A percentile compares a stretch with the other conserved stretches of the same genome.
These are phyloP conservation scores for Heliconius himera DNA, from an alignment of 1,140 invertebrate genomes.

Conservation along the genomic window DNA sequence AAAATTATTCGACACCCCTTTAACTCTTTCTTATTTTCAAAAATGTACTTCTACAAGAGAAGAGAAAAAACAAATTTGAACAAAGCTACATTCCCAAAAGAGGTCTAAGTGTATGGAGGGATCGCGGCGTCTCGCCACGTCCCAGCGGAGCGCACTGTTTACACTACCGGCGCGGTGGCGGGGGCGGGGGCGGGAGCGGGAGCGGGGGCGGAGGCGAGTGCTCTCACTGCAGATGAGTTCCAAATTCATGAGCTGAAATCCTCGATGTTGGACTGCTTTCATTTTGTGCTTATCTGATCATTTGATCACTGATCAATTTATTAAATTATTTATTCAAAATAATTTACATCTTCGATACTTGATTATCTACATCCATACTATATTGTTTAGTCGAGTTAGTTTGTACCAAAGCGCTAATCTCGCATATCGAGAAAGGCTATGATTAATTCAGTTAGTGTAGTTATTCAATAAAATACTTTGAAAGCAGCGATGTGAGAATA, in stretches of 20 bases:
- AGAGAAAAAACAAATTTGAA: background rate
- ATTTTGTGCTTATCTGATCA: background rate
- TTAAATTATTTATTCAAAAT: too few species aligned
- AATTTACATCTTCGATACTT: too few species aligned
- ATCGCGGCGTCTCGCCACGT: slow-evolving; percentile 27
- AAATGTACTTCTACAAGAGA: background rate
- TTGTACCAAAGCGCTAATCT: too few species aligned
- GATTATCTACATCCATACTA: too few species aligned
- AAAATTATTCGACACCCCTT: too few species aligned
- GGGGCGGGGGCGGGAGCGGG: too few species aligned
- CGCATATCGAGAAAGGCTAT: too few species aligned
- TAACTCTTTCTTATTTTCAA: too few species aligned
- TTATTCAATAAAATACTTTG: too few species aligned
- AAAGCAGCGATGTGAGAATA: too few species aligned
- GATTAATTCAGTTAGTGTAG: too few species aligned
- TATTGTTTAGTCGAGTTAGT: too few species aligned
- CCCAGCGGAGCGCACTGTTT: slow-evolving; percentile 24
- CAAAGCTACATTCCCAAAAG: background rate
- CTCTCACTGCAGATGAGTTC: slow-evolving; percentile 44
- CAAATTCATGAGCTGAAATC: slow-evolving; percentile 52
- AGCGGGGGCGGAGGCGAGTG: background rate
- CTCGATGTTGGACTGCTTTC: slow-evolving; percentile 42
- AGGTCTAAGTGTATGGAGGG: background rate
- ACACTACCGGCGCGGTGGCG: slow-evolving; percentile 22
- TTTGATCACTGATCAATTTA: background rate